Evolutionary conservation across 2,113 vertebrate genomes (phyloP), one percentile per base, ranked within the genome.

Genomic region (Mustela lutreola): DNA sequence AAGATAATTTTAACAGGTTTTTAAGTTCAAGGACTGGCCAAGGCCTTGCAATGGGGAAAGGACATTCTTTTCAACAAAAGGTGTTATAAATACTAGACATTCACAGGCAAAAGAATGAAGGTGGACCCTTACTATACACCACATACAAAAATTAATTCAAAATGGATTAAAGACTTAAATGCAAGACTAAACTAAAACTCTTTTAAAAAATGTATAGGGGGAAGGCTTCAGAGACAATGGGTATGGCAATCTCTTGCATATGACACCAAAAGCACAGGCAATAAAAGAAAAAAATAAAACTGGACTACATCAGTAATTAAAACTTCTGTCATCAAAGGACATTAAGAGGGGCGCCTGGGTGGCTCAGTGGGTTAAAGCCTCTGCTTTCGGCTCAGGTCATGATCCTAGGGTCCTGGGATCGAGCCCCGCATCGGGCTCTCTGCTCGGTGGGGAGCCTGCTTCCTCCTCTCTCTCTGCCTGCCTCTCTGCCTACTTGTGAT

Each of bases 261-360:
- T 33, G 7, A 91, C 21, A 50, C 4, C 63, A 85, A 89, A 96
- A 94, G 26, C 31, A 90, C 3, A 70, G 14, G 16, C 7, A 81
- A 84, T 19, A 84, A 65, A 81, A 85, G 42, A 48, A 75, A 94
- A 94, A 94, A 93, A 24, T 22, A 94, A 88, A 88, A 89, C 1
- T 62, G 36, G 24, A 94, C 1, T 89, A 80, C 48, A 60, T 60
- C 21, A 96, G 87, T 89, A 98, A 84, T 50, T 36, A 85, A 92
- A 87, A 95, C 28, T 42, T 89, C 21, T 78, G 28, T 78, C 14
- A 58, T 8, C 53, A 45, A 79, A 63, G 33, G 63, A 36, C 53
- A 97, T 71, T 62, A 95, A 80, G 10, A 95, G 45, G n/a, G n/a
- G n/a, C n/a, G n/a, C n/a, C n/a, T n/a, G n/a, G n/a, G n/a, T n/a